Evolutionary conservation across 2,888 invertebrate species (phyloP).

Genomic region (Caenorhabditis parvicauda): DNA sequence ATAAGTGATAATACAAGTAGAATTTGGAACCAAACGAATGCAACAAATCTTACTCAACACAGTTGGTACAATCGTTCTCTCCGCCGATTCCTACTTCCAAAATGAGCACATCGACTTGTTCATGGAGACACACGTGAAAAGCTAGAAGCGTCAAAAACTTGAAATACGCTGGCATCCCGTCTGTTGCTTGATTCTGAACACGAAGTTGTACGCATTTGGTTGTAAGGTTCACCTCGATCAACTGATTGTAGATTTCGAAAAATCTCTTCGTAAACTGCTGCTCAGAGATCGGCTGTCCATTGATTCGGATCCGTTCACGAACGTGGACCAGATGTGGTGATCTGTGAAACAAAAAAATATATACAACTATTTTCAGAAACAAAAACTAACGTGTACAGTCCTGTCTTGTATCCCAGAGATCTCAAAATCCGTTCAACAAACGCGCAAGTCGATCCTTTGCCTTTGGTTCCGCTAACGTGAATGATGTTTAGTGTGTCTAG

Average conservation of each 20-base stretch:
- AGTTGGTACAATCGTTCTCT: constrained; percentile 86
- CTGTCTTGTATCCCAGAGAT: constrained; percentile 80
- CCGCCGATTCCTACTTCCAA: constrained; percentile 98
- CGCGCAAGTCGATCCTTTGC: constrained; percentile 91
- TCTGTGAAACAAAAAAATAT: constrained; percentile 66
- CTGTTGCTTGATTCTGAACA: no score
- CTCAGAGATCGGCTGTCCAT: constrained; percentile 77
- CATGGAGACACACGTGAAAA: constrained; percentile 79
- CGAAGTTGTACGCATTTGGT: constrained; percentile 38
- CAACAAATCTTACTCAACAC: constrained; percentile 67
- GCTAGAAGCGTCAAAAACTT: constrained; percentile 88
- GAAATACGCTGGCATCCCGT: constrained; percentile 74
- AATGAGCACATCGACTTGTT: constrained; percentile 82
- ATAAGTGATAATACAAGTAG: not conserved
- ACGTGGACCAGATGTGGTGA: constrained; percentile 92
- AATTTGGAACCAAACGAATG: not conserved
- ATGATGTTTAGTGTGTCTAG: constrained; percentile 72
- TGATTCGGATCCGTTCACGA: constrained; percentile 84
- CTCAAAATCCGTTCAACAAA: constrained; percentile 85
- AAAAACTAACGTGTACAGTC: constrained; percentile 73
- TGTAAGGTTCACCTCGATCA: constrained; percentile 66
- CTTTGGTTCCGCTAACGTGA: constrained; percentile 95
- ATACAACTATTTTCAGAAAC: not conserved
- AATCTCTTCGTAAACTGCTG: constrained; percentile 78
- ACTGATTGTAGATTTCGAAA: constrained; percentile 70